Conservation (phyloP, 1,140 invertebrate species). For the Diuraphis noxia region DNA sequence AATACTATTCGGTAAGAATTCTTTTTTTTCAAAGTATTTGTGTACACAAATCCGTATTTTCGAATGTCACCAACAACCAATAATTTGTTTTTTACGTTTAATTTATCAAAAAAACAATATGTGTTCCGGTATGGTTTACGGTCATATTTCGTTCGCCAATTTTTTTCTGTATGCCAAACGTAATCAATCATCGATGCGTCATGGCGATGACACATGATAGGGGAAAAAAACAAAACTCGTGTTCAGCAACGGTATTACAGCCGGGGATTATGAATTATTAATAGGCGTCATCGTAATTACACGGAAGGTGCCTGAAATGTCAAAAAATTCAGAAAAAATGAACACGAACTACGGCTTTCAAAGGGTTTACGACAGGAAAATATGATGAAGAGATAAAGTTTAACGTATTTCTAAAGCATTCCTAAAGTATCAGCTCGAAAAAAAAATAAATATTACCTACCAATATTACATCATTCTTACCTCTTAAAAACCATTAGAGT, state of each 20-base stretch:
- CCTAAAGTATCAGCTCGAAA: background rate
- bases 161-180: constrained; percentile 12
- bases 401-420: background rate
- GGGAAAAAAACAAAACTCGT: constrained; percentile 40
- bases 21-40: background rate
- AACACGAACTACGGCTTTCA: constrained; percentile 25
- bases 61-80: constrained; percentile 41
- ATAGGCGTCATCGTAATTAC: constrained; percentile 36
- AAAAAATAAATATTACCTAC: background rate
- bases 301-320: constrained; percentile 29
- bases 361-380: constrained; percentile 27
- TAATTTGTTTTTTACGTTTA: constrained; percentile 35
- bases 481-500: background rate
- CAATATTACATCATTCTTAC: background rate
- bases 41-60: constrained; percentile 3
- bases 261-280: constrained; percentile 48
- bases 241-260: constrained; percentile 32
- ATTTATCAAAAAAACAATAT: constrained; percentile 45
- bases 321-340: constrained; percentile 47
- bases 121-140: background rate
- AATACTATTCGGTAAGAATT: too few species aligned
- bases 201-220: constrained; percentile 28
- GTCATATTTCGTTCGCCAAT: background rate
- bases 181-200: constrained; percentile 47
- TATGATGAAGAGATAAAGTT: constrained; percentile 44